Percentiles rank a stretch among this genome's conserved stretches.
These are phyloP conservation scores for Gisinianus flammeolus DNA, from an alignment of 2,888 invertebrate genomes.

Conservation along the genomic window DNA sequence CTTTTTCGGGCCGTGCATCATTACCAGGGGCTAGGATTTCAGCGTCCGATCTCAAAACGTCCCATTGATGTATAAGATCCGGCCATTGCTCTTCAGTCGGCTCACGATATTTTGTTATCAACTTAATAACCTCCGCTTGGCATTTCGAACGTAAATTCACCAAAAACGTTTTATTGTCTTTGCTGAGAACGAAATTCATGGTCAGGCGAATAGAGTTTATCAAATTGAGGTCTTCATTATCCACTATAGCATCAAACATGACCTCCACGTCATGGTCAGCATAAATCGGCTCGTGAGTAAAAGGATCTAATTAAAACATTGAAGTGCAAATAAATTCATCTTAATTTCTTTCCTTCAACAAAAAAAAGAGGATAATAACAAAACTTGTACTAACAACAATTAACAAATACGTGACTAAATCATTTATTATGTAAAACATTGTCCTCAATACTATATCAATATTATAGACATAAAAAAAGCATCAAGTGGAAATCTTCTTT, in stretches of 20 bases:
- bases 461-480: too few relatives aligned
- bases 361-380: too few relatives aligned
- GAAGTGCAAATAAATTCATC: too few relatives aligned
- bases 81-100: slow-evolving; percentile 50
- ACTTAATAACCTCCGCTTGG: slow-evolving; percentile 37
- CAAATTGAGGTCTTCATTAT: slow-evolving; percentile 72
- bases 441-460: too few relatives aligned
- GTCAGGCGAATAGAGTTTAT: slow-evolving; percentile 76
- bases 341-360: too few relatives aligned
- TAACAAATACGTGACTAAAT: too few relatives aligned
- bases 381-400: too few relatives aligned
- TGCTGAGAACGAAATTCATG: slow-evolving; percentile 72
- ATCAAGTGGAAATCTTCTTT: too few relatives aligned
- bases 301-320: too few relatives aligned
- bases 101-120: slow-evolving; percentile 43
- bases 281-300: slow-evolving; percentile 69
- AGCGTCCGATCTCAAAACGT: not conserved
- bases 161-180: slow-evolving; percentile 60
- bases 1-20: not conserved
- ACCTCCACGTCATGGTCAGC: slow-evolving; percentile 86
- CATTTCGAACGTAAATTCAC: slow-evolving; percentile 28
- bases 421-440: too few relatives aligned
- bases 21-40: not conserved
- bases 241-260: slow-evolving; percentile 76
- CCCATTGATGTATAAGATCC: slow-evolving; percentile 48